Evolutionary conservation across 2,888 invertebrate species (phyloP).

Genomic region (Polyommatus iphigenia): DNA sequence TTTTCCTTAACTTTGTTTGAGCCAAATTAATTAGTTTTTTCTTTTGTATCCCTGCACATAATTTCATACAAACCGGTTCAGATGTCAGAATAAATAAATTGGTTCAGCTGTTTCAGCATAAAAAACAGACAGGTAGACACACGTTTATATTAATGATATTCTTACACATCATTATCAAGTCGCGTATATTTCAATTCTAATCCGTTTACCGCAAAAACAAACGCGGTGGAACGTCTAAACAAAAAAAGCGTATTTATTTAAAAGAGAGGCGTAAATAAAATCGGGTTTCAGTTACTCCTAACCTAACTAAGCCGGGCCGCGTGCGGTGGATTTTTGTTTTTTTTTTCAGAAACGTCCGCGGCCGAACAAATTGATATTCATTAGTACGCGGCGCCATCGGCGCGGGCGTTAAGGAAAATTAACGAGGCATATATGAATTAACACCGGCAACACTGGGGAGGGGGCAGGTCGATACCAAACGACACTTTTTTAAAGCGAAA

Average conservation of each 20-base stretch:
- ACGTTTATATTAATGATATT: not conserved
- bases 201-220: not conserved
- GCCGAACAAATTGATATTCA: slow-evolving; percentile 76
- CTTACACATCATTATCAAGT: not conserved
- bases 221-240: slow-evolving; percentile 23
- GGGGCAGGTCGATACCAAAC: slow-evolving; percentile 46
- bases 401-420: slow-evolving; percentile 74
- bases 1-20: too few species aligned
- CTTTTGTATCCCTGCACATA: too few species aligned
- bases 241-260: slow-evolving; percentile 29
- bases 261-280: slow-evolving; percentile 33
- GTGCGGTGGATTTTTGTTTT: slow-evolving; percentile 40
- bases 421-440: slow-evolving; percentile 75
- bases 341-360: slow-evolving; percentile 51
- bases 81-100: too few species aligned
- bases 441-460: slow-evolving; percentile 57
- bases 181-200: not conserved
- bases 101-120: too few species aligned
- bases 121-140: not conserved
- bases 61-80: too few species aligned
- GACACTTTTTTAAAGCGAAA: slow-evolving; percentile 42
- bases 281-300: slow-evolving; percentile 37
- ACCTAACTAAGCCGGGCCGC: slow-evolving; percentile 44
- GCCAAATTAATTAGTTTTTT: too few species aligned
- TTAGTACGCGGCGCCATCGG: slow-evolving; percentile 63